Evolutionary conservation across 2,888 invertebrate species (phyloP).

Genomic region (Andrena bucephala): DNA sequence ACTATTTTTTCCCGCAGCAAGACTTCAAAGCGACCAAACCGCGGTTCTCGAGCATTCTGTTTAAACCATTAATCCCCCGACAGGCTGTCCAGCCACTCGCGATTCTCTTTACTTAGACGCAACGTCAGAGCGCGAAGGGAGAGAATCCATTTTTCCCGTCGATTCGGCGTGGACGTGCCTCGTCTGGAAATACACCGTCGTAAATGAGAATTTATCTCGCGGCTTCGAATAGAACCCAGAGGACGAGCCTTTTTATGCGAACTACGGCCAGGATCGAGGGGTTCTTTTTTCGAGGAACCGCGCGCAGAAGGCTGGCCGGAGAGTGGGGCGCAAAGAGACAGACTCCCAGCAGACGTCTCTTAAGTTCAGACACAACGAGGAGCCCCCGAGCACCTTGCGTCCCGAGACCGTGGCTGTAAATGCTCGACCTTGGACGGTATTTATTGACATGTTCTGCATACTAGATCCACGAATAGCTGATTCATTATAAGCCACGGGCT

Average conservation of each 20-base stretch:
- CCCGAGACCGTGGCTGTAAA: slow-evolving; percentile 40
- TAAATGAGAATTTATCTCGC: slow-evolving; percentile 48
- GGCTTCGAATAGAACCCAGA: background rate
- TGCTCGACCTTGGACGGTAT: slow-evolving; percentile 66
- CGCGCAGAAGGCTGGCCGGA: slow-evolving; percentile 1
- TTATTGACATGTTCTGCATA: slow-evolving; percentile 70
- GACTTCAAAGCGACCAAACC: slow-evolving; percentile 35
- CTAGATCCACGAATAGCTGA: slow-evolving; percentile 70
- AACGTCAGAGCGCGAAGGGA: background rate
- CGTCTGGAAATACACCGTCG: slow-evolving; percentile 5
- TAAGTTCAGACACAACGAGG: slow-evolving; percentile 22
- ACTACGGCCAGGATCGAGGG: slow-evolving; percentile 22
- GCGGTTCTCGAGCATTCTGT: slow-evolving; percentile 12
- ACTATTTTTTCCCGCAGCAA: slow-evolving; percentile 3
- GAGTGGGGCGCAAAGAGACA: background rate
- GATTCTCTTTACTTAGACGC: background rate
- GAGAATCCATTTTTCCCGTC: slow-evolving; percentile 7
- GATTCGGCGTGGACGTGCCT: slow-evolving; percentile 6
- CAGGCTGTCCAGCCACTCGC: background rate
- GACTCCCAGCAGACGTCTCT: slow-evolving; percentile 12
- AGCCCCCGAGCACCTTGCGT: slow-evolving; percentile 35
- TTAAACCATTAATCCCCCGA: slow-evolving; percentile 33
- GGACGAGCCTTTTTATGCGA: slow-evolving; percentile 33
- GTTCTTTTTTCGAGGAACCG: background rate
- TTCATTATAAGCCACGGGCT: slow-evolving; percentile 63